phyloP scores from a whole-genome alignment of 1,140 invertebrate genomes.

The Drosophila obscura region DNA sequence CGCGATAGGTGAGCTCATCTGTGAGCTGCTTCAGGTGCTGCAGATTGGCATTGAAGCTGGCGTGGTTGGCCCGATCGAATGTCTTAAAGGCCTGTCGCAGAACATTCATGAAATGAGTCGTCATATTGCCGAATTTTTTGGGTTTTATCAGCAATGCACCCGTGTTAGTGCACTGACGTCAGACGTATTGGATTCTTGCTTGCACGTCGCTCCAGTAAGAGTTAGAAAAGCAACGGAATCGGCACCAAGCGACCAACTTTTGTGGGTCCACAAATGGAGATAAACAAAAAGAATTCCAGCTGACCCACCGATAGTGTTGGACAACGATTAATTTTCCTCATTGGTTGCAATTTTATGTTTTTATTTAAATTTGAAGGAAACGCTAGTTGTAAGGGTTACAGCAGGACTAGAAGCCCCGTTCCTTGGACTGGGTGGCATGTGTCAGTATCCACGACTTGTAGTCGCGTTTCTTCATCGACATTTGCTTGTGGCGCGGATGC shows the following conservation, averaged over 20 bases:
- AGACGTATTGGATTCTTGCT: slow-evolving; percentile 15
- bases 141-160: slow-evolving; percentile 26
- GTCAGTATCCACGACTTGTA: slow-evolving; percentile 89
- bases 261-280: slow-evolving; percentile 19
- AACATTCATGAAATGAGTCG: slow-evolving; percentile 84
- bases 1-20: slow-evolving; percentile 87
- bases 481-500: slow-evolving; percentile 91
- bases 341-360: background rate
- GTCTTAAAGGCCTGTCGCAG: slow-evolving; percentile 87
- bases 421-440: slow-evolving; percentile 87
- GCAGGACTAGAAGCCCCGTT: slow-evolving; percentile 85
- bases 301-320: slow-evolving; percentile 23
- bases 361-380: slow-evolving; percentile 28
- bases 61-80: slow-evolving; percentile 84
- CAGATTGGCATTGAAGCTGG: slow-evolving; percentile 87
- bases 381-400: slow-evolving; percentile 3
- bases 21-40: slow-evolving; percentile 87
- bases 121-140: slow-evolving; percentile 71
- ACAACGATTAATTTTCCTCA: background rate
- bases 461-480: slow-evolving; percentile 87
- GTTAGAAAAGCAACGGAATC: slow-evolving; percentile 5
- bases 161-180: slow-evolving; percentile 36
- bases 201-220: background rate
- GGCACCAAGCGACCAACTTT: slow-evolving; percentile 23
- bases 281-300: slow-evolving; percentile 32